Conservation (phyloP, 2,113 vertebrate genomes). For the Seriola quinqueradiata region DNA sequence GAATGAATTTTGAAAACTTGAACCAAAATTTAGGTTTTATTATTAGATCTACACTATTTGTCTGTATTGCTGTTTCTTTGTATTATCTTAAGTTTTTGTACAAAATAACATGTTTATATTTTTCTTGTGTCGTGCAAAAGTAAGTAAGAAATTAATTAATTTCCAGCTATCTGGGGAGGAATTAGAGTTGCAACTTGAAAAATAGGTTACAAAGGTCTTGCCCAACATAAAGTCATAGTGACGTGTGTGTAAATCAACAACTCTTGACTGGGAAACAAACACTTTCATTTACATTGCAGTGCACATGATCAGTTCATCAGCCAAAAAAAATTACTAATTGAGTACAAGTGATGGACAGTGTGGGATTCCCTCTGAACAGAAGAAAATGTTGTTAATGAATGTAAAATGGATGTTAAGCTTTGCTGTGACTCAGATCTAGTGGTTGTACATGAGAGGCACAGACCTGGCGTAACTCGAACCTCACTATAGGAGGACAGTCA, state of each 20-base stretch:
- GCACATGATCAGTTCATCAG: too few relatives aligned
- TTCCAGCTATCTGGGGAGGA: background rate
- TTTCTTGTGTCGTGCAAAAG: background rate
- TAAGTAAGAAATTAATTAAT: background rate
- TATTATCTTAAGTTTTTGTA: background rate
- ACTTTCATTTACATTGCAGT: too few relatives aligned
- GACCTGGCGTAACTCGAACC: background rate
- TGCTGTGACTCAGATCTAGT: background rate
- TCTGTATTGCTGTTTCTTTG: background rate
- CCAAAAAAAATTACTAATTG: background rate
- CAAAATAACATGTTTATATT: background rate
- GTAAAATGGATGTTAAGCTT: background rate
- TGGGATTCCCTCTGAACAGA: background rate
- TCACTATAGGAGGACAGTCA: background rate
- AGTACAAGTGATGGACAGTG: background rate
- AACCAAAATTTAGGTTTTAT: background rate
- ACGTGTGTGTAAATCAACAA: background rate
- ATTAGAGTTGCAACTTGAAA: background rate
- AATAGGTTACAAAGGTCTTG: background rate
- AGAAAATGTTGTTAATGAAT: background rate
- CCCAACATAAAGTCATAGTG: background rate
- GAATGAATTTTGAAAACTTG: too few relatives aligned
- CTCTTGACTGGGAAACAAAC: background rate
- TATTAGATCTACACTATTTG: background rate
- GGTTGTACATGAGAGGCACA: slow-evolving; percentile 10